phyloP scores from a whole-genome alignment of 2,888 invertebrate species.

The Trachelus iudaicus region DNA sequence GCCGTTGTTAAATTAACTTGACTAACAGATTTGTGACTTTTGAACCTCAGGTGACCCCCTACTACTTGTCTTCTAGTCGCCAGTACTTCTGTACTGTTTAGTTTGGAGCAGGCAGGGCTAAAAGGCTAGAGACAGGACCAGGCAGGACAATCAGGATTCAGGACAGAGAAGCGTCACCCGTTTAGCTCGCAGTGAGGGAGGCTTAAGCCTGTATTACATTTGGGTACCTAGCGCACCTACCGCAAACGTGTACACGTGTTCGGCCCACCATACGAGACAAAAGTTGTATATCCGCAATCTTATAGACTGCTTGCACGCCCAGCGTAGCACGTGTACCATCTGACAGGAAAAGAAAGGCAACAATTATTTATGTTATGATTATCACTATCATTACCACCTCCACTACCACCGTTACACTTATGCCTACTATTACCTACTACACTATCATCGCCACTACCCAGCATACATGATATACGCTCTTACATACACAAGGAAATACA shows the following conservation, averaged over 20 bases:
- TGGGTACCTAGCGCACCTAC: conserved; percentile 42
- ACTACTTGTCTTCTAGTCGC: conserved; percentile 65
- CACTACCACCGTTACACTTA: background rate
- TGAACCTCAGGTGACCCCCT: conserved; percentile 65
- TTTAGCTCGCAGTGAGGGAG: conserved; percentile 59
- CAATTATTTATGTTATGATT: conserved; percentile 10
- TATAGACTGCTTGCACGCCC: conserved; percentile 33
- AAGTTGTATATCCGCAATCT: conserved; percentile 32
- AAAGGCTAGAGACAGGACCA: conserved; percentile 57
- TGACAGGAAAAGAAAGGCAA: conserved; percentile 20
- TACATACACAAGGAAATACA: conserved; percentile 18
- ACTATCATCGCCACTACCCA: conserved; percentile 6
- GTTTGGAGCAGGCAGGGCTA: conserved; percentile 65
- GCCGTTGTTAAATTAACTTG: conserved; percentile 43
- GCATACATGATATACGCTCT: conserved; percentile 10
- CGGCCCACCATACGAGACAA: conserved; percentile 17
- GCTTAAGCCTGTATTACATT: conserved; percentile 49
- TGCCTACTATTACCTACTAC: background rate
- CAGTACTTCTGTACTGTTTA: conserved; percentile 64
- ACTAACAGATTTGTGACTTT: conserved; percentile 63
- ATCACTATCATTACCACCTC: background rate
- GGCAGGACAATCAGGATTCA: conserved; percentile 60
- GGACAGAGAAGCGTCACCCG: conserved; percentile 57
- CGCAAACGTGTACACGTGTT: conserved; percentile 41
- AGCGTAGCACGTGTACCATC: conserved; percentile 26